These are phyloP conservation scores for Neogobius melanostomus DNA, from an alignment of 2,113 vertebrate genomes.

Conservation along the genomic window DNA sequence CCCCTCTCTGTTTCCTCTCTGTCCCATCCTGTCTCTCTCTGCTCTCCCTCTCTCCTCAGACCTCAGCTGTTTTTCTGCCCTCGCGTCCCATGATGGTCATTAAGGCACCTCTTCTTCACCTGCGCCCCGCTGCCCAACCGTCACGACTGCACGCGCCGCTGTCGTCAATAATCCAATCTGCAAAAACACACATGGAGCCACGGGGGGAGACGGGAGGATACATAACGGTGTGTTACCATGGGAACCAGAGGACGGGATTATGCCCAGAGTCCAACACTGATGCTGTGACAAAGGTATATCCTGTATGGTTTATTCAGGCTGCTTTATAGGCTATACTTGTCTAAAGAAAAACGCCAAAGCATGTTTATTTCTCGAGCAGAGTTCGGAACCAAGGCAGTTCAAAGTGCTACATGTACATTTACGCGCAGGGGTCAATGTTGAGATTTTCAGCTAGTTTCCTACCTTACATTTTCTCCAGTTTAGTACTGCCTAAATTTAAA, in stretches of 20 bases:
- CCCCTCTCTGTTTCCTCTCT: not conserved
- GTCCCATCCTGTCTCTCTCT: not conserved
- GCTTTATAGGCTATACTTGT: too few species aligned
- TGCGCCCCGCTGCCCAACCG: constrained; percentile 16
- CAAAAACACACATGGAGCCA: not conserved
- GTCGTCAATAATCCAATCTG: constrained; percentile 1
- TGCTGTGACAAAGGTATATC: too few species aligned
- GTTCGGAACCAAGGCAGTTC: too few species aligned
- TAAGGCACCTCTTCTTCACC: constrained; percentile 29
- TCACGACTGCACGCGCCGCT: not conserved
- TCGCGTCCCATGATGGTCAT: constrained; percentile 14
- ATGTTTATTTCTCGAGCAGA: too few species aligned
- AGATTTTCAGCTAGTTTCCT: too few species aligned
- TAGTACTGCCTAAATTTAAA: too few species aligned
- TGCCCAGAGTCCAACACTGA: not conserved
- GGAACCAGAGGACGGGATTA: constrained; percentile 7
- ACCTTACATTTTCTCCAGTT: too few species aligned
- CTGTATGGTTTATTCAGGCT: too few species aligned
- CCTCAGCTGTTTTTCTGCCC: constrained; percentile 30
- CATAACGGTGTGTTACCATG: constrained; percentile 18
- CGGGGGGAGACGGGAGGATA: not conserved
- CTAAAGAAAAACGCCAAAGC: too few species aligned
- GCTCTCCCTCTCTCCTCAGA: constrained; percentile 1
- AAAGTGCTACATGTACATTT: too few species aligned
- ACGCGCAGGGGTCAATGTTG: too few species aligned